These are phyloP conservation scores for Triplophysa yarkandensis DNA, from an alignment of 2,797 vertebrate species.

Conservation along the genomic window DNA sequence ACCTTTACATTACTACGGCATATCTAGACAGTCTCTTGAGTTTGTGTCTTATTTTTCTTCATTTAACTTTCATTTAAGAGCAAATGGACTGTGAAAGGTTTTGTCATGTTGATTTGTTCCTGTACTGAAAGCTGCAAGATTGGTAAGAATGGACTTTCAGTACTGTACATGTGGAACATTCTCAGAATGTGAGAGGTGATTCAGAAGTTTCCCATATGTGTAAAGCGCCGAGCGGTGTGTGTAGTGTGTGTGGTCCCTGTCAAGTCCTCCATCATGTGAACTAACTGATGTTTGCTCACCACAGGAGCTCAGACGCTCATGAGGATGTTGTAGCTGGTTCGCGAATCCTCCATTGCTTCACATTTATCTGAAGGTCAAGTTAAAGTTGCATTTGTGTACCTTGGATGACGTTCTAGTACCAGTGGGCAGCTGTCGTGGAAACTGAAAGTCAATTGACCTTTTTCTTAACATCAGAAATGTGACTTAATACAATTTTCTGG, in stretches of 20 bases:
- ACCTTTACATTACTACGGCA: too few relatives aligned
- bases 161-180: background rate
- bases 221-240: background rate
- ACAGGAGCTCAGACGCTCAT: background rate
- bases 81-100: too few relatives aligned
- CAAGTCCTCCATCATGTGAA: background rate
- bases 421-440: background rate
- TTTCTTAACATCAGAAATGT: too few relatives aligned
- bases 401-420: background rate
- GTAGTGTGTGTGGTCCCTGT: slow-evolving; percentile 10
- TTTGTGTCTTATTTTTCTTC: too few relatives aligned
- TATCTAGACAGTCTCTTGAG: too few relatives aligned
- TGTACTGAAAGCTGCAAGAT: background rate
- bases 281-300: background rate
- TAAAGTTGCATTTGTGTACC: background rate
- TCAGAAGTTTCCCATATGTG: background rate
- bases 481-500: too few relatives aligned
- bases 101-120: too few relatives aligned
- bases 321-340: background rate
- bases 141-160: background rate
- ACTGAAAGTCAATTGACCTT: too few relatives aligned
- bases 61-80: too few relatives aligned
- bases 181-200: background rate
- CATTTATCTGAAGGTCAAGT: background rate
- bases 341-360: background rate